These are phyloP conservation scores for Lanius collurio DNA, from an alignment of 2,113 vertebrate genomes.

Conservation along the genomic window DNA sequence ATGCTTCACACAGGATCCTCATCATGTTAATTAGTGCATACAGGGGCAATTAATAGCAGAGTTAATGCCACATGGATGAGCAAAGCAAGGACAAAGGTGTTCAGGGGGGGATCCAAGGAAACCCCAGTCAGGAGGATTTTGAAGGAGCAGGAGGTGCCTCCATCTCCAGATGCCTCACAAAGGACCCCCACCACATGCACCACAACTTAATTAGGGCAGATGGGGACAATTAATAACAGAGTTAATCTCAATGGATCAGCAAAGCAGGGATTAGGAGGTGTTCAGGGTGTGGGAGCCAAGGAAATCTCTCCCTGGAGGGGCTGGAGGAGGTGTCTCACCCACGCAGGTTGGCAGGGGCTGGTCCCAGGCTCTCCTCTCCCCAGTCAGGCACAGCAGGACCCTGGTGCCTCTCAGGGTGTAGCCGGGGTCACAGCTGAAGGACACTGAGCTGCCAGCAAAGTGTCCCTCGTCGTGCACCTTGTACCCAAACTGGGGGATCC, in stretches of 20 bases:
- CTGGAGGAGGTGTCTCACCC: constrained; percentile 74
- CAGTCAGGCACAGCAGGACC: constrained; percentile 87
- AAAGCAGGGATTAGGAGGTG: no score
- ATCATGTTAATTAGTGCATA: background rate
- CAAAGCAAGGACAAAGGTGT: background rate
- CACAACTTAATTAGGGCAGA: background rate
- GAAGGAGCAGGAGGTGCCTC: background rate
- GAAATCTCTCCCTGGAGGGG: background rate
- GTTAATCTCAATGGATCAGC: background rate
- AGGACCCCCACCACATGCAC: background rate
- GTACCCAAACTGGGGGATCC: constrained; percentile 91
- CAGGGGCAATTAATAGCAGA: background rate
- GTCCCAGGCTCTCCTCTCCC: constrained; percentile 94
- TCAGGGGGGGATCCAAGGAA: background rate
- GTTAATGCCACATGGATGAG: accelerated
- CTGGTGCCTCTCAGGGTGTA: constrained; percentile 86
- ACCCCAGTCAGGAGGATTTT: background rate
- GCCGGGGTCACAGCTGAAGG: constrained; percentile 92
- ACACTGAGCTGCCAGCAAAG: constrained; percentile 92
- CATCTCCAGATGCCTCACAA: background rate
- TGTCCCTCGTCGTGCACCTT: constrained; percentile 94
- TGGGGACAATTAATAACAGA: background rate
- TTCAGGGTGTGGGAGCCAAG: background rate
- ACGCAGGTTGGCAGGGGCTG: constrained; percentile 89
- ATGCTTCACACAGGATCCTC: background rate